Evolutionary conservation across 2,113 vertebrate genomes (phyloP).

Genomic region (Galemys pyrenaicus): DNA sequence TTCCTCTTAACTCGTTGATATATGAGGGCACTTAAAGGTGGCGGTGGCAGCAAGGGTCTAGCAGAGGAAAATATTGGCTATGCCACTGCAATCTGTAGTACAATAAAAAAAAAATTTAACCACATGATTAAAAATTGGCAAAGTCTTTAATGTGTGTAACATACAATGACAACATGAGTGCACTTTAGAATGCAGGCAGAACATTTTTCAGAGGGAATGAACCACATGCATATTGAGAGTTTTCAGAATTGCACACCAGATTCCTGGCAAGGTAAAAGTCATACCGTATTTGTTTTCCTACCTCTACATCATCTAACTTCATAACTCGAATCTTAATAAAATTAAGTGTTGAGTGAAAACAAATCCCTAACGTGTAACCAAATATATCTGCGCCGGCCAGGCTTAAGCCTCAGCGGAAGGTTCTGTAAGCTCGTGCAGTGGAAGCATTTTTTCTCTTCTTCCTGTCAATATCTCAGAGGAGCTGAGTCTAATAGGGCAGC

Average conservation of each 20-base stretch:
- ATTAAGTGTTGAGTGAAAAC: constrained; percentile 71
- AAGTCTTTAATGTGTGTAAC: neutral
- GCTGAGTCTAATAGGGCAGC: neutral
- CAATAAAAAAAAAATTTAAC: neutral
- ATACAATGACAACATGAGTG: constrained; percentile 17
- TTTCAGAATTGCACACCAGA: neutral
- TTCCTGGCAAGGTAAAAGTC: constrained; percentile 55
- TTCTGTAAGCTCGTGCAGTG: constrained; percentile 66
- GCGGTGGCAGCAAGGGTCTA: neutral
- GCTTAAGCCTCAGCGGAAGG: constrained; percentile 70
- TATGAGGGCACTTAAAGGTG: neutral
- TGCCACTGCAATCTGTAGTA: neutral
- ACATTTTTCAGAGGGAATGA: neutral
- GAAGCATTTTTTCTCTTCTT: constrained; percentile 71
- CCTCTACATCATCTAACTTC: constrained; percentile 32
- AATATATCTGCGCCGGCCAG: constrained; percentile 70
- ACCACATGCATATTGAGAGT: neutral
- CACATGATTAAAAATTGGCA: neutral
- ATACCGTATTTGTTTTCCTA: constrained; percentile 42
- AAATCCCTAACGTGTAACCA: constrained; percentile 67
- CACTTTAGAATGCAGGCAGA: neutral
- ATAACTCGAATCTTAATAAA: constrained; percentile 69
- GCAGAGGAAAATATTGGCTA: neutral
- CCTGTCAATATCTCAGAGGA: constrained; percentile 73
- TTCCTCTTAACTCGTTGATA: neutral